Evolutionary conservation across 2,888 invertebrate genomes (phyloP), one percentile per base, ranked within the genome.

Genomic region (Myopa tessellatipennis): DNA sequence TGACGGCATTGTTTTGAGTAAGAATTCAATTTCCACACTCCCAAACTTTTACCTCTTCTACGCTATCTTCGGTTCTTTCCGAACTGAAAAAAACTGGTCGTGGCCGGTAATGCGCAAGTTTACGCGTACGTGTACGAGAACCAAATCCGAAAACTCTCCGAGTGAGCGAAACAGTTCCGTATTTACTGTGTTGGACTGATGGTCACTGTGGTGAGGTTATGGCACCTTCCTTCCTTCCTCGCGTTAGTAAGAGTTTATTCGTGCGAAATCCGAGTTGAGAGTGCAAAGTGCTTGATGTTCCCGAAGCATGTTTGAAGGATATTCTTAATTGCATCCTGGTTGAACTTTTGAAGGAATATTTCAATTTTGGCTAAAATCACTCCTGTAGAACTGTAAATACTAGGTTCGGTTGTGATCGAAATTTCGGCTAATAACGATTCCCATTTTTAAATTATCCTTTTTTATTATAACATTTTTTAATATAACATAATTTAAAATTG

Each of bases 1-100:
- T 84, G 85, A 85, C 83, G 88, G 87, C 88, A 88, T 88, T 87
- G 87, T 87, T 88, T 88, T 87, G 87, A 87, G 87, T 87, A 87
- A 86, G 85, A 86, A 87, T 86, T 86, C 86, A 87, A 87, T 87
- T 87, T 85, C 86, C 86, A 85, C 87, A 85, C 84, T 85, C 61
- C 50, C 65, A 58, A 76, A 63, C 45, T 58, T 81, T 78, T 80
- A 34, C 74, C 80, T 61, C 79, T 74, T 78, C 75, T 80, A 76
- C 74, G 79, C 76, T 74, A 10, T 55, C 50, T 12, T 74, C 74
- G 40, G 5, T 10, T 55, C 38, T 14, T 67, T 34, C 69, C 12
- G 26, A 14, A 58, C 26, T 4, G 58, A 69, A 40, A 45, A 75
- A 75, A 55, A 68, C 68, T 52, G 55, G 67, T 67, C 67, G 55